Percentiles rank a stretch among this genome's conserved stretches.
phyloP scores from a whole-genome alignment of 2,797 vertebrate species.

The Tenualosa ilisha region DNA sequence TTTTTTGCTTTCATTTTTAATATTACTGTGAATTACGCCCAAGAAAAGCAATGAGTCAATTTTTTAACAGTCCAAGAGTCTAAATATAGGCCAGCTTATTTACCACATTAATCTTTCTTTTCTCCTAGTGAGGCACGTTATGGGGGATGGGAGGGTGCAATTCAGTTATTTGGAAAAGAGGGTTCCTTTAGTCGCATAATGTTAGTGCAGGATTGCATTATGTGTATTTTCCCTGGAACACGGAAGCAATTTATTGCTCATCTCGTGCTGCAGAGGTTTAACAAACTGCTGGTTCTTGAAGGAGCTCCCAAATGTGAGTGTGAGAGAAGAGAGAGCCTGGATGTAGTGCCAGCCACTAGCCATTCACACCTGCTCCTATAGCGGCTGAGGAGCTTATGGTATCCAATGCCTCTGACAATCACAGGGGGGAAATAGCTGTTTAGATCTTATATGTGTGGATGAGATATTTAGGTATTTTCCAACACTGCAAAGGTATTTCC shows the following conservation, averaged over 20 bases:
- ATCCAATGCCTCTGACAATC: neutral
- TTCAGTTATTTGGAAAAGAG: conserved; percentile 73
- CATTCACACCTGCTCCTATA: neutral
- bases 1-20: conserved; percentile 47
- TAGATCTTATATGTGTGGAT: neutral
- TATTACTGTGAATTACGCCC: conserved; percentile 54
- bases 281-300: conserved; percentile 56
- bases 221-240: conserved; percentile 57
- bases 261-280: conserved; percentile 51
- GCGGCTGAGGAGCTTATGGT: neutral
- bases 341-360: neutral
- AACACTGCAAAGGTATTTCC: no score
- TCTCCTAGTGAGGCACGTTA: conserved; percentile 62
- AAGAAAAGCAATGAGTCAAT: conserved; percentile 55
- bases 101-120: conserved; percentile 72
- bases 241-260: conserved; percentile 66
- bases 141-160: conserved; percentile 64
- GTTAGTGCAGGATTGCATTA: conserved; percentile 72
- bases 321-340: neutral
- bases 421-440: neutral
- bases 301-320: conserved; percentile 54
- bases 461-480: no score
- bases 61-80: conserved; percentile 60
- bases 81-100: conserved; percentile 77
- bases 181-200: conserved; percentile 74